Evolutionary conservation across 2,797 vertebrate genomes (phyloP).

Genomic region (Sebastolobus altivelis): DNA sequence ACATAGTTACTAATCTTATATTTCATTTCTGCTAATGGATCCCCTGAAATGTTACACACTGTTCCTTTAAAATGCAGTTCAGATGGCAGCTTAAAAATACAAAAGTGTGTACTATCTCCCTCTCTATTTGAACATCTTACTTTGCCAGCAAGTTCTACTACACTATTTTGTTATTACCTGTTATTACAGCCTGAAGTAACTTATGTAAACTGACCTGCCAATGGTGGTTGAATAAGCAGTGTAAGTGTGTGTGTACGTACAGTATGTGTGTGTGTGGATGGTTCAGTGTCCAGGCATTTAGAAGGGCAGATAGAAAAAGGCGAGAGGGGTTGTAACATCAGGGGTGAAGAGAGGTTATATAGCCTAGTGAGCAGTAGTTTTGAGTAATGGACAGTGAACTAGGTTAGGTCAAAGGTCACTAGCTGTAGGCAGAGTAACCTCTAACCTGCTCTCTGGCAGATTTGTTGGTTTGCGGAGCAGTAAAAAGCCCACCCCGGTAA

Average conservation of each 20-base stretch:
- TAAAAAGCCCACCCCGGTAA: conserved; percentile 32
- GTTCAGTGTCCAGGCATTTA: not conserved
- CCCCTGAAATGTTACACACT: too few species aligned
- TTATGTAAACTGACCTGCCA: not conserved
- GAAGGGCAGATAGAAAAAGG: conserved; percentile 45
- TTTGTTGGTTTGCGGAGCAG: conserved; percentile 36
- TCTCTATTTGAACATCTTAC: not conserved
- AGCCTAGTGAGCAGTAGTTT: conserved; percentile 31
- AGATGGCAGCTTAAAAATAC: not conserved
- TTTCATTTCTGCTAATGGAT: too few species aligned
- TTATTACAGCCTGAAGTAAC: not conserved
- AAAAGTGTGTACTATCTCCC: not conserved
- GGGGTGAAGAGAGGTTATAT: conserved; percentile 43
- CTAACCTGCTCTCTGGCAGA: conserved; percentile 51
- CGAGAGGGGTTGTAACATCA: conserved; percentile 32
- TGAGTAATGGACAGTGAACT: conserved; percentile 64
- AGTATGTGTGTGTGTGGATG: not conserved
- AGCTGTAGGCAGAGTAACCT: conserved; percentile 51
- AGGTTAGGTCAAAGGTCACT: conserved; percentile 53
- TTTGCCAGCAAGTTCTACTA: not conserved
- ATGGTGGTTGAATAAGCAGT: not conserved
- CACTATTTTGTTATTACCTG: not conserved
- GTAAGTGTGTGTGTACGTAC: not conserved
- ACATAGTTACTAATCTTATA: too few species aligned
- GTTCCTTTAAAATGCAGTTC: not conserved